These are phyloP conservation scores for Schizothorax lantsangensis DNA, from an alignment of 2,797 vertebrate species.

Conservation along the genomic window DNA sequence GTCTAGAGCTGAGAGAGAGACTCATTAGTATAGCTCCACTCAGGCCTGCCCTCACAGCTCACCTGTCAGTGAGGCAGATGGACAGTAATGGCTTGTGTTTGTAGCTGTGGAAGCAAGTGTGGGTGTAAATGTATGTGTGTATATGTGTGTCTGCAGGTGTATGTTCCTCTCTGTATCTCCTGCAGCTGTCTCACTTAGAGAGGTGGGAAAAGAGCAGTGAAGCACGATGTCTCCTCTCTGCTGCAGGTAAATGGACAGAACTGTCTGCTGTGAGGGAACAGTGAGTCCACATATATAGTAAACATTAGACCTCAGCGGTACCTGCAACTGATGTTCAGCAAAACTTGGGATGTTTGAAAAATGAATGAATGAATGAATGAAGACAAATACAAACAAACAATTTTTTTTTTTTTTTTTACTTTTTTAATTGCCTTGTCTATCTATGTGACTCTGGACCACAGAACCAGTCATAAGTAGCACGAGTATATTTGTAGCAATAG, in stretches of 20 bases:
- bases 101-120: constrained; percentile 55
- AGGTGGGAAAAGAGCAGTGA: constrained; percentile 23
- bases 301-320: not conserved
- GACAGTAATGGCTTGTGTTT: constrained; percentile 56
- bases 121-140: constrained; percentile 52
- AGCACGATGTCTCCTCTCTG: constrained; percentile 1
- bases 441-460: no score
- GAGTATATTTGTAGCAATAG: no score
- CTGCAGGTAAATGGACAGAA: constrained; percentile 22
- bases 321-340: not conserved
- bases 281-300: not conserved
- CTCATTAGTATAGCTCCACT: constrained; percentile 52
- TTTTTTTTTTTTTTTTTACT: no score
- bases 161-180: constrained; percentile 7
- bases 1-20: constrained; percentile 26
- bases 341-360: not conserved
- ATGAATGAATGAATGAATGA: no score
- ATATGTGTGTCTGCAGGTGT: constrained; percentile 20
- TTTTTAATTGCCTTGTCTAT: no score
- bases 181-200: constrained; percentile 33
- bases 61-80: constrained; percentile 57
- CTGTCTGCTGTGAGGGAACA: constrained; percentile 19
- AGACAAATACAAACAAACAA: no score
- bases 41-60: constrained; percentile 46
- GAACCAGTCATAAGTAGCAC: no score